Evolutionary conservation across 2,888 invertebrate species (phyloP), one percentile per base, ranked within the genome.

Genomic region (Nasonovia ribisnigri): DNA sequence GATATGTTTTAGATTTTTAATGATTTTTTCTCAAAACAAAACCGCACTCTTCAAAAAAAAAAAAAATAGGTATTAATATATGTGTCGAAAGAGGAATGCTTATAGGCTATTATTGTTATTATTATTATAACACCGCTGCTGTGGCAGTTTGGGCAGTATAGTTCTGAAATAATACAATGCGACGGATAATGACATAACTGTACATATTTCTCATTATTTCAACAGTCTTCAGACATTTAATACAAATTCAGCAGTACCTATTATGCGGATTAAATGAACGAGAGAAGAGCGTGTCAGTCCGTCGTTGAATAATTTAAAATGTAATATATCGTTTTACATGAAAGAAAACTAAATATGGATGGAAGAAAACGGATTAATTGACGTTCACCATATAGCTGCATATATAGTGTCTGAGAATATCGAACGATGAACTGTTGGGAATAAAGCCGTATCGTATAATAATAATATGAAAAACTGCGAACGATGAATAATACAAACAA

Each of bases 401-500:
- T 54, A 24, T n/a, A 60, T 36, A 67, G 67, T 6, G n/a, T 5
- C 67, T 16, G 36, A 67, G 67, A 67, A 67, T 67, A 67, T 67
- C 67, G 67, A 67, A 36, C 67, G 67, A 67, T 67, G 67, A 67
- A 67, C 67, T 67, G n/a, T n/a, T 67, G 67, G 36, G 36, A 67
- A 67, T 67, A 67, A 67, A 67, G 67, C 67, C 67, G 67, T 67
- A n/a, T 67, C 67, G 16, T 67, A n/a, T 36, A 67, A 54, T 54
- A 54, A n/a, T 67, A 67, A 67, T 84, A 84, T 84, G 84, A 84
- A 84, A 84, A 84, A 84, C 84, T 42, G 43, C 42, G 84, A 42
- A 84, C 42, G 84, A 24, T 42, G 43, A 89, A 43, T 42, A 57
- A 43, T 60, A 57, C 57, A 57, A 51, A 57, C 42, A 26, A 57